Base-by-base conservation (phyloP, 2,113 vertebrate species). In the Dinomys branickii region DNA sequence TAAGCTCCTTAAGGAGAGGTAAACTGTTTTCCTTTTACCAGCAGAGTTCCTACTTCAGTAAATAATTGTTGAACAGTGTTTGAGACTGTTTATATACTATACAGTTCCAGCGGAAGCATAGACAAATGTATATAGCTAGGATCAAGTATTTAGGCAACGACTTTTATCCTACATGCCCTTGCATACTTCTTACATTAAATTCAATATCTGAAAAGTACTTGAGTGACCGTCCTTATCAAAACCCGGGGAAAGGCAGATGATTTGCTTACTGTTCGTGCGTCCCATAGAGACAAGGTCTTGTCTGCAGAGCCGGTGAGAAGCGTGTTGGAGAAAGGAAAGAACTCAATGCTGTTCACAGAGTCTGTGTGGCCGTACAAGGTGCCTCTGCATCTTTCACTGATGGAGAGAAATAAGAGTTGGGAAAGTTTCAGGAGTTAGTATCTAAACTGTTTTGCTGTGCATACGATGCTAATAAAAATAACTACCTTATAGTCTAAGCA, bases 261-360 rank as follows among this genome's bases (percentile, higher is more conserved):
- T 86, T 93, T 94, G 91, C 98, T 98, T 98, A 98, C 98, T 0
- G 61, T 98, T 91, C 99, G 98, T 81, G 96, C 93, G 58, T 99
- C 98, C 98, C 99, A 99, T 35, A 98, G 61, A 19, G 98, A 98
- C 14, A 98, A 41, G 26, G 98, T 97, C 97, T 98, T 99, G 97
- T 98, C 99, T 28, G 98, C 97, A 95, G 98, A 99, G 84, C 97
- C 98, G 0, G 98, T 98, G 82, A 99, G 98, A 24, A 97, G 90
- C 0, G 88, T 98, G 97, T 96, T 99, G 94, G 99, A 99, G 96
- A 98, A 98, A 0, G 97, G 98, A 88, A 99, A 98, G 98, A 99
- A 99, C 91, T 98, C 98, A 30, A 98, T 97, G 97, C 98, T 99
- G 89, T 99, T 99, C 47, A 99, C 99, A 0, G 99, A 99, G 67